Percentiles rank a stretch among this genome's conserved stretches.
phyloP scores from a whole-genome alignment of 2,888 invertebrate genomes.

The Drosophila leonis region DNA sequence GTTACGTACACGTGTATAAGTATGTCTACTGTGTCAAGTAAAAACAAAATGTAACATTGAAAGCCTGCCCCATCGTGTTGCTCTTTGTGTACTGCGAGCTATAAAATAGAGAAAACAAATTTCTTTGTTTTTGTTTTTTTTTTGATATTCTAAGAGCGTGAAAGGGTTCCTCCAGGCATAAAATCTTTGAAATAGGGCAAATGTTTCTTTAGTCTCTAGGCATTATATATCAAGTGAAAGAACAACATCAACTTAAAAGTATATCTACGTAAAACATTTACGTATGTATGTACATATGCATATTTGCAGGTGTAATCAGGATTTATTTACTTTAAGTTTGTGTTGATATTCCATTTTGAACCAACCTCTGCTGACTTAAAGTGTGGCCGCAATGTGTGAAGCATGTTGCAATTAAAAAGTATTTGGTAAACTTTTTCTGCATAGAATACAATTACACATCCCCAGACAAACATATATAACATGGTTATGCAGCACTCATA shows the following conservation, averaged over 20 bases:
- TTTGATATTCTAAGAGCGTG: background rate
- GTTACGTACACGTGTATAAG: background rate
- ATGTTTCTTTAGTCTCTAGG: background rate
- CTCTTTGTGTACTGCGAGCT: conserved; percentile 10
- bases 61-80: conserved; percentile 12
- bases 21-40: background rate
- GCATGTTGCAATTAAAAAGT: conserved; percentile 3
- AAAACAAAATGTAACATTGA: conserved; percentile 21
- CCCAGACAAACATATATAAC: background rate
- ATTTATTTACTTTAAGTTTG: background rate
- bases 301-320: background rate
- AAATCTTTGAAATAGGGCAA: conserved; percentile 5
- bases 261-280: background rate
- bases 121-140: conserved; percentile 14
- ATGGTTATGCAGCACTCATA: background rate
- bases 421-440: background rate
- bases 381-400: background rate
- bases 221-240: conserved; percentile 6
- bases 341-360: background rate
- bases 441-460: background rate
- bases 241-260: background rate
- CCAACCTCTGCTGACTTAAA: background rate
- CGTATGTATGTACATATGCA: background rate
- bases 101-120: conserved; percentile 25
- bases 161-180: background rate